Base-by-base conservation (phyloP, 2,113 vertebrate species). In the Scomber scombrus region DNA sequence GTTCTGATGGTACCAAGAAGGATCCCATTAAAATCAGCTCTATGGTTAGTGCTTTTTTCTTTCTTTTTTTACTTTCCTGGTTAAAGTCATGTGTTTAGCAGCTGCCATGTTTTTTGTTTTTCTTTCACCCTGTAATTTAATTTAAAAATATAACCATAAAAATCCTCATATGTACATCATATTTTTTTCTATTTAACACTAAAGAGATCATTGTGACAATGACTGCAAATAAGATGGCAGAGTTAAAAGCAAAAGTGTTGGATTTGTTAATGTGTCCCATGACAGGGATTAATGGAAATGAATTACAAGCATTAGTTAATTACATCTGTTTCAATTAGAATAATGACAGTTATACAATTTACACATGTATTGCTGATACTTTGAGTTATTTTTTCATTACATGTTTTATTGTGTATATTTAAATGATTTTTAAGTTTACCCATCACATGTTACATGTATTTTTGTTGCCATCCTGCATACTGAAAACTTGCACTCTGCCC, bases 1-100 rank as follows among this genome's bases (percentile, higher is more conserved):
- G 89, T 43, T 97, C 97, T 71, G 97, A 99, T 94, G 97, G 97
- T 82, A 97, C 96, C 65, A 99, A 99, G 93, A 99, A 99, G 89
- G 98, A 99, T 5, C 96, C 98, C 54, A 91, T 99, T 73, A 99
- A 97, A 95, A 97, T 99, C 94, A 95, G 90, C 94, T 99, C 97
- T 92, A 99, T 99, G 98, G 98, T 97, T 91, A 94, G 94, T 91
- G 45, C 3, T 7, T 19, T 46, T 43, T 5, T 40, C 3, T 7
- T 19, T 46, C 31, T 5, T 40, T 46, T 29, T 40, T 4, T 54
- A 13, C 4, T 15, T 5, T 26, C 11, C 4, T 40, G 34, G 34
- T 40, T 40, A 40, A 40, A 40, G 34, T 40, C 34, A 40, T 40
- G 34, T 40, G 34, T 9, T 40, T 40, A 40, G 34, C 34, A 40